These are phyloP conservation scores for Vicugna pacos DNA, from an alignment of 2,113 vertebrate genomes.

Conservation along the genomic window DNA sequence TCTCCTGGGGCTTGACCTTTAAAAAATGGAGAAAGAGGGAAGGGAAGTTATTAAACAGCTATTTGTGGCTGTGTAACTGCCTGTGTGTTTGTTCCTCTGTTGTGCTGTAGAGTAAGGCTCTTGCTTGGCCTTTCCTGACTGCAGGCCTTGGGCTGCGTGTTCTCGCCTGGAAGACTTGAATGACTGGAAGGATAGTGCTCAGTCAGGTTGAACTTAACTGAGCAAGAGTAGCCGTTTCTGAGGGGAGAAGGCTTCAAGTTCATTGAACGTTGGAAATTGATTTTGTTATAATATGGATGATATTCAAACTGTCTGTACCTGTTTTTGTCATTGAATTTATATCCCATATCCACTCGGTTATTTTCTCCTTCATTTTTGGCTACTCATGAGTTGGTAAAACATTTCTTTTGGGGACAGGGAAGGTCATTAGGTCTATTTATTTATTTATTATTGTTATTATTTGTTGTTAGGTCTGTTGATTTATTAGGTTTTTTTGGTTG, in stretches of 20 bases:
- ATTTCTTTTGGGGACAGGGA: not conserved
- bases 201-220: not conserved
- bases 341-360: not conserved
- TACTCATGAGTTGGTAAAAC: not conserved
- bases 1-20: not conserved
- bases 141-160: not conserved
- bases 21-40: not conserved
- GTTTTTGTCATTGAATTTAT: not conserved
- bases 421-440: no score
- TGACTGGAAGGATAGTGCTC: not conserved
- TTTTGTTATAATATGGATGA: constrained; percentile 23
- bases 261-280: not conserved
- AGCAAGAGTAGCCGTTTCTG: not conserved
- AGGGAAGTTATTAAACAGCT: not conserved
- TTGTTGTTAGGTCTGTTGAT: no score
- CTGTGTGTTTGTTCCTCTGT: not conserved
- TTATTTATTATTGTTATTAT: no score
- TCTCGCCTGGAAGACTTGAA: not conserved
- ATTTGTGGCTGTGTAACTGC: not conserved
- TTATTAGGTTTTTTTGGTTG: no score
- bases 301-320: not conserved
- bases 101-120: not conserved
- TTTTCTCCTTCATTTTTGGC: constrained; percentile 1
- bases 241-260: not conserved
- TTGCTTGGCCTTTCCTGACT: not conserved